Evolutionary conservation across 2,888 invertebrate genomes (phyloP).

Genomic region (Cybosia mesomella): DNA sequence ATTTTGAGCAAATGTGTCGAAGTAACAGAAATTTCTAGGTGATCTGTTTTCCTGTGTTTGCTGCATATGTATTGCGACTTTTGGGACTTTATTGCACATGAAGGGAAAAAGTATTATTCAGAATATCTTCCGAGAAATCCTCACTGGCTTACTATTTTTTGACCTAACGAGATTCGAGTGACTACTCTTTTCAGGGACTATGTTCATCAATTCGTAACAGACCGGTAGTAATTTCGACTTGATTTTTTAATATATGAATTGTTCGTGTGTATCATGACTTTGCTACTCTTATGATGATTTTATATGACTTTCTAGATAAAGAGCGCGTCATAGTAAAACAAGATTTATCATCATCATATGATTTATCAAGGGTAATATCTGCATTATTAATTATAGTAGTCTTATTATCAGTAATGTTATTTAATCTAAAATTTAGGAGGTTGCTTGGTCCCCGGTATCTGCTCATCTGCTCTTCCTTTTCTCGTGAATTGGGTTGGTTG

Average conservation of each 20-base stretch:
- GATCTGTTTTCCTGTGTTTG: slow-evolving; percentile 1
- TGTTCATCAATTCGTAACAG: not conserved
- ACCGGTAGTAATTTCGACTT: not conserved
- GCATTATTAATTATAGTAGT: no score
- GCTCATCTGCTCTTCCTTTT: no score
- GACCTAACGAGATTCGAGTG: not conserved
- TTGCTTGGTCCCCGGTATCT: no score
- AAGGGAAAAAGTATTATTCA: not conserved
- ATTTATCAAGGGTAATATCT: no score
- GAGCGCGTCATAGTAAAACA: no score
- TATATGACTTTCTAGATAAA: no score
- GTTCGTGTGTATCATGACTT: not conserved
- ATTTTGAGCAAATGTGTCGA: slow-evolving; percentile 1
- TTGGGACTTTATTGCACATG: not conserved
- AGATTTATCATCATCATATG: no score
- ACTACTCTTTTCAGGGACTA: not conserved
- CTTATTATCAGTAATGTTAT: no score
- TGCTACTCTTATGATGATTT: no score
- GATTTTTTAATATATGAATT: no score
- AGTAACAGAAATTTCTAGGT: slow-evolving; percentile 1
- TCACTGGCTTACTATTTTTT: not conserved
- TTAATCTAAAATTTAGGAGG: no score
- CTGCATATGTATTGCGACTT: slow-evolving; percentile 1
- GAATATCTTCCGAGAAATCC: not conserved
- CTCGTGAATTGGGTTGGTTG: no score